A percentile compares a stretch with the other conserved stretches of the same genome.
Conservation (phyloP, 2,888 invertebrate species). For the Melitaea athalia region DNA sequence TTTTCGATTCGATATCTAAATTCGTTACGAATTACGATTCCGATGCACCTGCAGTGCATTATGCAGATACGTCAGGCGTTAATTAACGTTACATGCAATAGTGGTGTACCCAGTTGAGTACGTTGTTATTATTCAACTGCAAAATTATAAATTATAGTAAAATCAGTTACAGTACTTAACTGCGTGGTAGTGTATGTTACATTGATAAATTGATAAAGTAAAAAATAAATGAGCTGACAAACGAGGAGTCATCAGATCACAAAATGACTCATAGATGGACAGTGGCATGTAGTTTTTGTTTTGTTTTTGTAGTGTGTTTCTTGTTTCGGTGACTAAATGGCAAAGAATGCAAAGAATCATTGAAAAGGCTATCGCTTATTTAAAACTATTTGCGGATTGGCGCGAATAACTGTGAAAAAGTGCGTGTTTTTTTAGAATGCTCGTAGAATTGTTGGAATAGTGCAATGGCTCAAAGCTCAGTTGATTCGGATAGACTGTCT, state of each 20-base stretch:
- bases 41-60: conserved; percentile 73
- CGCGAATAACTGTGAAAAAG: conserved; percentile 30
- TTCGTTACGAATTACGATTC: conserved; percentile 73
- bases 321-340: conserved; percentile 63
- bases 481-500: conserved; percentile 77
- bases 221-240: conserved; percentile 48
- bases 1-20: conserved; percentile 58
- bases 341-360: conserved; percentile 44
- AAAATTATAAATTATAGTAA: conserved; percentile 54
- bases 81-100: conserved; percentile 40
- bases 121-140: conserved; percentile 58
- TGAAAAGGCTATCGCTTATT: conserved; percentile 42
- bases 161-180: conserved; percentile 59
- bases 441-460: conserved; percentile 21
- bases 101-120: conserved; percentile 47
- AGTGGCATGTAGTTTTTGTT: conserved; percentile 65
- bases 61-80: conserved; percentile 46
- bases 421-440: conserved; percentile 26
- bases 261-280: conserved; percentile 76
- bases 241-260: conserved; percentile 59
- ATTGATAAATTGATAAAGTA: conserved; percentile 24
- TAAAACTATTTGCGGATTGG: conserved; percentile 37
- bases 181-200: conserved; percentile 54
- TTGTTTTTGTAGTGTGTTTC: conserved; percentile 71
- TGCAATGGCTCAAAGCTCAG: conserved; percentile 72